These are phyloP conservation scores for Pygathrix nemaeus DNA, from an alignment of 2,113 vertebrate genomes.

Conservation along the genomic window DNA sequence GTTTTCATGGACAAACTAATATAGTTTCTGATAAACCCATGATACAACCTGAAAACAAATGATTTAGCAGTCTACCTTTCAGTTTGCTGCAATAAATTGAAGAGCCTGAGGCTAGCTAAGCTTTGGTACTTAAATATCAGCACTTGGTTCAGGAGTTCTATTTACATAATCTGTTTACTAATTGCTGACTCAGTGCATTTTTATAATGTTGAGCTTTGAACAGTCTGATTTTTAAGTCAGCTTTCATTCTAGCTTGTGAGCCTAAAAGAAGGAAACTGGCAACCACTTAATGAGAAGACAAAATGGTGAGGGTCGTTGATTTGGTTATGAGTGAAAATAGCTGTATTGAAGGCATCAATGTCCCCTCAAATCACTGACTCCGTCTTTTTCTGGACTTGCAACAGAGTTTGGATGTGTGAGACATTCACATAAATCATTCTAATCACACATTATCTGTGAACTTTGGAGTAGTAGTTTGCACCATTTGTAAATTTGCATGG, in stretches of 20 bases:
- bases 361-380: background rate
- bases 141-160: conserved; percentile 16
- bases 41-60: conserved; percentile 36
- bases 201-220: background rate
- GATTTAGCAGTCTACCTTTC: conserved; percentile 40
- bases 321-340: conserved; percentile 17
- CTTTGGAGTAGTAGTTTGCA: background rate
- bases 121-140: conserved; percentile 53
- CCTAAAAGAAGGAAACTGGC: background rate
- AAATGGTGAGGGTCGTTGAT: background rate
- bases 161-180: conserved; percentile 69
- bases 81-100: conserved; percentile 46
- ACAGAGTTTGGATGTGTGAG: background rate
- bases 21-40: background rate
- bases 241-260: background rate
- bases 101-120: conserved; percentile 31
- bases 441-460: background rate
- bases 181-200: conserved; percentile 45
- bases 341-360: background rate
- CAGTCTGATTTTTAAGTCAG: background rate
- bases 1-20: conserved; percentile 41
- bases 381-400: background rate
- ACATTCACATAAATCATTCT: background rate
- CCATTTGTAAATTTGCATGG: background rate
- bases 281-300: background rate